Evolutionary conservation across 2,888 invertebrate genomes (phyloP).

Genomic region (Trypoxylon attenuatum): DNA sequence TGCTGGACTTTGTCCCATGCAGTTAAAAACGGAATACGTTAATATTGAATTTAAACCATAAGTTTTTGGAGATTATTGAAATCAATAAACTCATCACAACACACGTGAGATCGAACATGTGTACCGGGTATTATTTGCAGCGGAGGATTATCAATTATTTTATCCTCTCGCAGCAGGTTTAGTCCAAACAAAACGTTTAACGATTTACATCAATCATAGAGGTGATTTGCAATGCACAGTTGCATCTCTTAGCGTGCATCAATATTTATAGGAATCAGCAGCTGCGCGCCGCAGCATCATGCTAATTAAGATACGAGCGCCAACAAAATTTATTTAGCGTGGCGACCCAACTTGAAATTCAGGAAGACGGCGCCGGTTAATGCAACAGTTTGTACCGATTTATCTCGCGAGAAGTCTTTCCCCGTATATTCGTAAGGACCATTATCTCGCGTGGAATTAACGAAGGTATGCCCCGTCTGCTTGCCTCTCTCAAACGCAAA

Average conservation of each 20-base stretch:
- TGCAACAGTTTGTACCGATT: conserved; percentile 7
- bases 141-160: background rate
- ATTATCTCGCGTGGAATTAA: conserved; percentile 24
- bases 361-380: conserved; percentile 21
- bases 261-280: conserved; percentile 35
- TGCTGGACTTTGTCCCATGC: too few relatives aligned
- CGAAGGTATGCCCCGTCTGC: background rate
- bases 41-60: too few relatives aligned
- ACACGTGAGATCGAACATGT: too few relatives aligned
- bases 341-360: conserved; percentile 9
- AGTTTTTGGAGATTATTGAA: too few relatives aligned
- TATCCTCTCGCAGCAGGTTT: background rate
- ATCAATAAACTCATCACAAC: too few relatives aligned
- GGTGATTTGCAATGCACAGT: background rate
- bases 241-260: conserved; percentile 3
- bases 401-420: background rate
- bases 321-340: conserved; percentile 6
- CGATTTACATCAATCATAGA: conserved; percentile 15
- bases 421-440: conserved; percentile 3
- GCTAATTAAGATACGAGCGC: conserved; percentile 4
- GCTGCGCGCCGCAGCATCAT: conserved; percentile 3
- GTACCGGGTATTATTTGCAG: too few relatives aligned
- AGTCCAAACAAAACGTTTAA: background rate
- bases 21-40: too few relatives aligned
- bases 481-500: conserved; percentile 28